Percentiles rank a stretch among this genome's conserved stretches.
Conservation (phyloP, 2,797 vertebrate genomes). For the Mormyrus hasselquistii region DNA sequence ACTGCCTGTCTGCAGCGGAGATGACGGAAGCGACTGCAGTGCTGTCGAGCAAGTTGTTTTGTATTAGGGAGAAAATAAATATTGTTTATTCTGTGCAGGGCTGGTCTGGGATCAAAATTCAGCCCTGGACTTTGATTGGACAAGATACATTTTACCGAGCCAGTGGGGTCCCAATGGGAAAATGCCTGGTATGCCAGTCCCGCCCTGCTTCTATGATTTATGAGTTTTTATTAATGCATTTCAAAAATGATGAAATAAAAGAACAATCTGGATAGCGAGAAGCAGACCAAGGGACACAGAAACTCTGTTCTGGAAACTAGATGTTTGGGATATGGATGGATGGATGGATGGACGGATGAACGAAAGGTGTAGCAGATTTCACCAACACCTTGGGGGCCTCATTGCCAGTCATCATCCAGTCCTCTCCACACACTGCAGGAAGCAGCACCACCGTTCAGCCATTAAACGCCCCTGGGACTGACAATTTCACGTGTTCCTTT, state of each 20-base stretch:
- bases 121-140: neutral
- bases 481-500: constrained; percentile 11
- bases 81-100: neutral
- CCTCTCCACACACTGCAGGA: neutral
- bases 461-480: neutral
- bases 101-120: neutral
- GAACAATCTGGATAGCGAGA: neutral
- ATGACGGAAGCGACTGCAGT: neutral
- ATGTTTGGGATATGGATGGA: neutral
- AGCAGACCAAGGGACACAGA: neutral
- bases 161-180: neutral
- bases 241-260: neutral
- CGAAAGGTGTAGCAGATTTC: neutral
- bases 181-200: neutral
- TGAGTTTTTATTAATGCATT: neutral
- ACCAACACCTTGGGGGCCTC: neutral
- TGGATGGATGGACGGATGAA: neutral
- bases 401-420: neutral
- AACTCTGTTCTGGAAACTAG: neutral
- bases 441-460: neutral
- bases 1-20: neutral
- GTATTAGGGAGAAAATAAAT: neutral
- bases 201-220: neutral
- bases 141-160: neutral
- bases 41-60: neutral